A percentile compares a stretch with the other conserved stretches of the same genome.
Conservation (phyloP, 2,888 invertebrate species). For the Hermodice carunculata region DNA sequence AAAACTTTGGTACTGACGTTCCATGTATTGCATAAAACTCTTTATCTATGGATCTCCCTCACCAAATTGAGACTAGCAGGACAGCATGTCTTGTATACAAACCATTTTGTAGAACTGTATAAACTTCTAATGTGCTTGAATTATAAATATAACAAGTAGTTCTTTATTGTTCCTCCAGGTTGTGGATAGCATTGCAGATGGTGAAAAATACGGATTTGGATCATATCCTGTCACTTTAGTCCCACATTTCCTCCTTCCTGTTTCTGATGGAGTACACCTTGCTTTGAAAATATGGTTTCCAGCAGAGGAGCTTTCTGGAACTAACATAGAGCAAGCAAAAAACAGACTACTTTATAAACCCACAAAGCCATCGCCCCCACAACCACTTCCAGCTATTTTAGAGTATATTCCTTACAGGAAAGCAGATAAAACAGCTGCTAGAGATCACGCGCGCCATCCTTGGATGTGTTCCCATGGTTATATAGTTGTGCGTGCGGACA, state of each 20-base stretch:
- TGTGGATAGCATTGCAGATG: too few relatives aligned
- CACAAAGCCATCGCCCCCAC: neutral
- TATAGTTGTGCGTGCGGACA: conserved; percentile 32
- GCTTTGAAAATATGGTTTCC: conserved; percentile 24
- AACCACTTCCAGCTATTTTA: conserved; percentile 26
- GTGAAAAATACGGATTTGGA: conserved; percentile 17
- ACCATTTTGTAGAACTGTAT: too few relatives aligned
- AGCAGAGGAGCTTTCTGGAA: neutral
- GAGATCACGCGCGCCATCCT: conserved; percentile 30
- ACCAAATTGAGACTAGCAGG: too few relatives aligned
- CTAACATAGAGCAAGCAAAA: neutral
- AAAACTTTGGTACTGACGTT: too few relatives aligned
- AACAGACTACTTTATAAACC: neutral
- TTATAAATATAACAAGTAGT: too few relatives aligned
- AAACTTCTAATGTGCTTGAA: too few relatives aligned
- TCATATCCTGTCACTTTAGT: conserved; percentile 21
- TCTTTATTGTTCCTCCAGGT: too few relatives aligned
- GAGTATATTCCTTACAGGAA: conserved; percentile 45
- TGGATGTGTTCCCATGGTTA: conserved; percentile 32
- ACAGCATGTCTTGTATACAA: too few relatives aligned
- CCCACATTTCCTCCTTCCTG: conserved; percentile 15
- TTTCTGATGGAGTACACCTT: conserved; percentile 18
- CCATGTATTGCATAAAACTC: too few relatives aligned
- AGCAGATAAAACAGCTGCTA: conserved; percentile 29
- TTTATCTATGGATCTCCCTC: too few relatives aligned